These are phyloP conservation scores for Eurystomus gularis DNA, from an alignment of 2,113 vertebrate genomes.

Conservation along the genomic window DNA sequence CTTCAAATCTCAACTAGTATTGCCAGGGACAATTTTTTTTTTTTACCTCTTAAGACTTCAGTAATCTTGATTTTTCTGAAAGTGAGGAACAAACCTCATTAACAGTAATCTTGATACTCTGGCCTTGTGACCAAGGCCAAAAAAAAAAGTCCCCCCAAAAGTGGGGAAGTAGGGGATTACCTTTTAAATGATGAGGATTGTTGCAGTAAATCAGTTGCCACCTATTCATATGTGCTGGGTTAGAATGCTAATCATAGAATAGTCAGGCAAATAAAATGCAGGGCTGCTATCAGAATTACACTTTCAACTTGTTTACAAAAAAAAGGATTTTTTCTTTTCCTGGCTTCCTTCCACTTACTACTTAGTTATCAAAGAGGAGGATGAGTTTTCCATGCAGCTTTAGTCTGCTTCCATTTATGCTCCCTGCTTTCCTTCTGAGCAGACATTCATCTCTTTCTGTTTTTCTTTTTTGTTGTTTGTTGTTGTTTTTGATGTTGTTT, in stretches of 20 bases:
- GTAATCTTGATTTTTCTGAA: not conserved
- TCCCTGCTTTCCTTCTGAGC: not conserved
- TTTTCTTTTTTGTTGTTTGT: not conserved
- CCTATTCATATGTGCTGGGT: not conserved
- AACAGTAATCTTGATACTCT: not conserved
- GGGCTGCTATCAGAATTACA: not conserved
- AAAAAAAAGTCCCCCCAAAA: not conserved
- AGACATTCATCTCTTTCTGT: not conserved
- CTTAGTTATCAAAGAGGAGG: not conserved
- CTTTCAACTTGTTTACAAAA: not conserved
- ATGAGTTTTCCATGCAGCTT: not conserved
- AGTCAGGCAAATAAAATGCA: not conserved
- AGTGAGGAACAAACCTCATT: accelerated
- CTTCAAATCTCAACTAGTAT: not conserved
- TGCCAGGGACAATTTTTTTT: not conserved
- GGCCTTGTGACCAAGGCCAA: not conserved
- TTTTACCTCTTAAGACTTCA: not conserved
- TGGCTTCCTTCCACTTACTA: not conserved
- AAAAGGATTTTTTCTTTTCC: not conserved
- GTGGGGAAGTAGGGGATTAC: not conserved
- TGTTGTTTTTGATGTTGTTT: too few relatives aligned
- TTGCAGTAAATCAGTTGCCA: not conserved
- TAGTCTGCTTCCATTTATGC: not conserved
- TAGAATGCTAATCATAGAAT: not conserved
- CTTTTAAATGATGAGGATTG: not conserved